Evolutionary conservation across 1,140 invertebrate species (phyloP).

Genomic region (Drosophila lini): DNA sequence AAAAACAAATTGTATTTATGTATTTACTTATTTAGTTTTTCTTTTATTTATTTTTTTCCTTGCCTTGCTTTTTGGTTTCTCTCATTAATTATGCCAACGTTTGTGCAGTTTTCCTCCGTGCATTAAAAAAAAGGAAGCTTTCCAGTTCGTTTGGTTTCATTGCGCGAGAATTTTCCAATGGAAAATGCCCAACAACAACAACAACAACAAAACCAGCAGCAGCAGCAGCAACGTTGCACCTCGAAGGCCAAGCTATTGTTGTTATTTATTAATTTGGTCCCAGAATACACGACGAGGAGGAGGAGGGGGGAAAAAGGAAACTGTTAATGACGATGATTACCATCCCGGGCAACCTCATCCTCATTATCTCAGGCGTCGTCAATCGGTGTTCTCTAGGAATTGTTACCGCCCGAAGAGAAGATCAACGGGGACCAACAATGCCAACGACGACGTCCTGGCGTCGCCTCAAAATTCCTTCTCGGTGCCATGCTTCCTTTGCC

Average conservation of each 20-base stretch:
- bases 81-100: constrained; percentile 73
- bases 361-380: constrained; percentile 37
- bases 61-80: constrained; percentile 51
- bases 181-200: constrained; percentile 23
- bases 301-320: constrained; percentile 27
- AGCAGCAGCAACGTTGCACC: constrained; percentile 4
- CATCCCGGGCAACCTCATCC: constrained; percentile 25
- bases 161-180: constrained; percentile 62
- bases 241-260: constrained; percentile 52
- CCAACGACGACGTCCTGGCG: constrained; percentile 45
- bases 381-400: constrained; percentile 27
- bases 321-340: constrained; percentile 55
- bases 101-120: constrained; percentile 48
- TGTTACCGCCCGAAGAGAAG: constrained; percentile 2
- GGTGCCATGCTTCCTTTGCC: not conserved
- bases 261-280: constrained; percentile 16
- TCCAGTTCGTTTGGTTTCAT: constrained; percentile 76
- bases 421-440: constrained; percentile 26
- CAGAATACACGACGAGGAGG: constrained; percentile 2
- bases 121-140: constrained; percentile 70
- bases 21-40: constrained; percentile 10
- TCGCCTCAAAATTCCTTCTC: constrained; percentile 31
- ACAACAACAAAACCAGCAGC: not conserved
- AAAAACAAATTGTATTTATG: constrained; percentile 14
- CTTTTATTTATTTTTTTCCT: constrained; percentile 5